Conservation (phyloP, 2,797 vertebrate species). For the Catostomus latipinnis region DNA sequence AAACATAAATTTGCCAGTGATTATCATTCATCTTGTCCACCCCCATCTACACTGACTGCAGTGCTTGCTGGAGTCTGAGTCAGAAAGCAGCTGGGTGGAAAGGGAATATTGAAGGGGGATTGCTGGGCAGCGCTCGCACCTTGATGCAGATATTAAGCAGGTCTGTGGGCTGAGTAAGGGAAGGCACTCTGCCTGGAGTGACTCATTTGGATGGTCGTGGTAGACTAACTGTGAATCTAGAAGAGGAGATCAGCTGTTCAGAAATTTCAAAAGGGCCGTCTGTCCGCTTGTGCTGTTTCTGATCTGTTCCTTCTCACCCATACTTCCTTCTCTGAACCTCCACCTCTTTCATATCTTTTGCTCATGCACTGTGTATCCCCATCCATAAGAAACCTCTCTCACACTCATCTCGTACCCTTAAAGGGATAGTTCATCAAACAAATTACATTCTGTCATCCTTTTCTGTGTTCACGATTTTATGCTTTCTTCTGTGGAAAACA, state of each 20-base stretch:
- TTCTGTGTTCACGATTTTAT: too few relatives aligned
- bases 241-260: conserved; percentile 49
- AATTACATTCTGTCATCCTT: too few relatives aligned
- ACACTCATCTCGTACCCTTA: conserved; percentile 9
- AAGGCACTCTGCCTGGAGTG: conserved; percentile 47
- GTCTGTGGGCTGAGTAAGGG: conserved; percentile 41
- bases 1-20: conserved; percentile 33
- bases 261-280: conserved; percentile 44
- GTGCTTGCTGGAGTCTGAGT: conserved; percentile 22
- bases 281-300: conserved; percentile 14
- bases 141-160: conserved; percentile 38
- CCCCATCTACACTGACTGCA: conserved; percentile 7
- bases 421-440: too few relatives aligned
- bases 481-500: too few relatives aligned
- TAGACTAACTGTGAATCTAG: conserved; percentile 47
- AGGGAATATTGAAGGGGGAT: conserved; percentile 50
- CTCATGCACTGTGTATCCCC: not conserved
- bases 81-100: conserved; percentile 47
- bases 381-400: conserved; percentile 20
- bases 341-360: not conserved
- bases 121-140: conserved; percentile 28
- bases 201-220: conserved; percentile 45
- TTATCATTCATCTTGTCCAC: conserved; percentile 52
- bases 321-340: not conserved
- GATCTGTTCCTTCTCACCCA: conserved; percentile 20